Evolutionary conservation across 2,113 vertebrate genomes (phyloP).

Genomic region (Emydocephalus ijimae): DNA sequence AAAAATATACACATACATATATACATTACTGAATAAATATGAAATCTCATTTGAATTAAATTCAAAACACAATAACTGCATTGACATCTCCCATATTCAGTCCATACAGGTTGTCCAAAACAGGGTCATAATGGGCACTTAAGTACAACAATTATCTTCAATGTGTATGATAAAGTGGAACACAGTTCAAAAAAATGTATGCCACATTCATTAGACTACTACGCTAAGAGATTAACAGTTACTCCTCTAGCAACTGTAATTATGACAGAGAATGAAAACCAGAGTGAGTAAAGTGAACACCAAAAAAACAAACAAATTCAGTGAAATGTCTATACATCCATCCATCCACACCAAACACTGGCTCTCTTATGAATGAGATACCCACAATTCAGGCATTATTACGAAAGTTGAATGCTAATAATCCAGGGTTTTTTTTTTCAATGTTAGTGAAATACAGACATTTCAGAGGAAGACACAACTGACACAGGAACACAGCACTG

Average conservation of each 20-base stretch:
- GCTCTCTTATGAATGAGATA: neutral
- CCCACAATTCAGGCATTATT: neutral
- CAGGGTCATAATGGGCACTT: neutral
- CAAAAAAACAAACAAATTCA: neutral
- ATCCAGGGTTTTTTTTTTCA: neutral
- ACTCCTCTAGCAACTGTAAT: neutral
- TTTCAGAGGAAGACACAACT: neutral
- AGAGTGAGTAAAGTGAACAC: neutral
- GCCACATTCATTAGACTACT: neutral
- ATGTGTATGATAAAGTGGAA: neutral
- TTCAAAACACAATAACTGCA: neutral
- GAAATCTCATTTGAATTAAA: neutral
- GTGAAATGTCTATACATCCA: neutral
- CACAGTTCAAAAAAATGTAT: neutral
- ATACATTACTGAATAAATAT: neutral
- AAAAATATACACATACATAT: neutral
- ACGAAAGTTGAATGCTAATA: neutral
- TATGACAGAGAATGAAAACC: neutral
- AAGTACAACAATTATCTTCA: neutral
- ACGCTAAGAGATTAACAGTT: neutral
- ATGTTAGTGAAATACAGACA: neutral
- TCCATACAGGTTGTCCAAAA: neutral
- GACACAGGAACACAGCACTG: neutral
- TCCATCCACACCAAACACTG: neutral
- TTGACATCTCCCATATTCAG: neutral